phyloP scores from a whole-genome alignment of 2,888 invertebrate species.

The Netelia virgata region DNA sequence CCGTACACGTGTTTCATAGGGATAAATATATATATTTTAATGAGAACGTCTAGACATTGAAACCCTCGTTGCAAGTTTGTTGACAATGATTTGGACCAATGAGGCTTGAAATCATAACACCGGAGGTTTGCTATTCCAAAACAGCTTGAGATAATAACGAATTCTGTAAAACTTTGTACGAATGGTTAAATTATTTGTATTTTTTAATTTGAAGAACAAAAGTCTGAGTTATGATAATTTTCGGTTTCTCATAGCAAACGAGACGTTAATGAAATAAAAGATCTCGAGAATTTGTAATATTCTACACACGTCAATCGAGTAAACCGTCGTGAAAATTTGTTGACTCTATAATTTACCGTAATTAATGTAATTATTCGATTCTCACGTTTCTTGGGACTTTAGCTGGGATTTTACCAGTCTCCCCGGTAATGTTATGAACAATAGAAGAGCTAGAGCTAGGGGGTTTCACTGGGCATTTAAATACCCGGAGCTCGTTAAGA shows the following conservation, averaged over 20 bases:
- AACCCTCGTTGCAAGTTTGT: too few relatives aligned
- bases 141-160: background rate
- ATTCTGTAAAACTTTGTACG: background rate
- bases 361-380: conserved; percentile 53
- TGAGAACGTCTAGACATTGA: too few relatives aligned
- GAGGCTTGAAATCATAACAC: too few relatives aligned
- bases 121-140: too few relatives aligned
- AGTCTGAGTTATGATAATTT: too few relatives aligned
- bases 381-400: conserved; percentile 31
- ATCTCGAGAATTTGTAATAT: background rate
- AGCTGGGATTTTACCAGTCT: conserved; percentile 26
- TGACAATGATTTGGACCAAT: too few relatives aligned
- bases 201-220: too few relatives aligned
- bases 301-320: background rate
- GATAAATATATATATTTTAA: too few relatives aligned
- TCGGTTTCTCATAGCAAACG: too few relatives aligned
- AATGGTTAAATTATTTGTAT: background rate
- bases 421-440: conserved; percentile 48
- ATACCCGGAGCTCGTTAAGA: conserved; percentile 61
- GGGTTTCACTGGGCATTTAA: conserved; percentile 60
- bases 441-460: conserved; percentile 45
- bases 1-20: too few relatives aligned
- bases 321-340: conserved; percentile 21
- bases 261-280: too few relatives aligned
- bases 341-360: conserved; percentile 12